Evolutionary conservation across 2,888 invertebrate species (phyloP).

Genomic region (Drosophila sordidula): DNA sequence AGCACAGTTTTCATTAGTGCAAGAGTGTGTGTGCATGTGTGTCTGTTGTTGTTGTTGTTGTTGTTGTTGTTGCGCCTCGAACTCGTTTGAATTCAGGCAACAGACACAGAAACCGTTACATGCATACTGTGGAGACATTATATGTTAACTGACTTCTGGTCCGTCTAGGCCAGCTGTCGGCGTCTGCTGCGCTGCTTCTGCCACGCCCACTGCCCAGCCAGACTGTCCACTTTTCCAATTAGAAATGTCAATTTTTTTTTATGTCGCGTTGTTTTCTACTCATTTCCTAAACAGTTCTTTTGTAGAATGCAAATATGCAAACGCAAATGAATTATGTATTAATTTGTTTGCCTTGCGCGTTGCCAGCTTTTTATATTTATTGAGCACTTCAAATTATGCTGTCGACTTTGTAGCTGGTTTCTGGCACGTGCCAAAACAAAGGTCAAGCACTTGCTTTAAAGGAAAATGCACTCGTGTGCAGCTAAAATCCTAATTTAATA

Average conservation of each 20-base stretch:
- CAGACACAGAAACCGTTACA: slow-evolving; percentile 66
- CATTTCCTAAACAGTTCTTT: slow-evolving; percentile 45
- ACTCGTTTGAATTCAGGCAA: slow-evolving; percentile 38
- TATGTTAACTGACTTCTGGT: slow-evolving; percentile 44
- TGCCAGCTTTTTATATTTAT: slow-evolving; percentile 15
- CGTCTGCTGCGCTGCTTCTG: background rate
- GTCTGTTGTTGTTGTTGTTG: background rate
- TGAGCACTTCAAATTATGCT: background rate
- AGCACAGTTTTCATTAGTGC: slow-evolving; percentile 24
- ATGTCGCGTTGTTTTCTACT: slow-evolving; percentile 45
- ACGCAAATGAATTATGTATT: slow-evolving; percentile 22
- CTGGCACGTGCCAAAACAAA: slow-evolving; percentile 8
- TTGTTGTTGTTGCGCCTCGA: slow-evolving; percentile 1
- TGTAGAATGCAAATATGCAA: slow-evolving; percentile 44
- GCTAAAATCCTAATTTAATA: too few relatives aligned
- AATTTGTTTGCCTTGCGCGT: slow-evolving; percentile 3
- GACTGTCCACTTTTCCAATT: slow-evolving; percentile 48
- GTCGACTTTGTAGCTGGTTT: slow-evolving; percentile 1
- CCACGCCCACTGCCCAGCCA: background rate
- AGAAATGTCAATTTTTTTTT: slow-evolving; percentile 39
- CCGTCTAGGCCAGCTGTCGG: background rate
- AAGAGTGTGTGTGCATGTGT: background rate
- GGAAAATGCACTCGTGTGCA: background rate
- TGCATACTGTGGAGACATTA: slow-evolving; percentile 63
- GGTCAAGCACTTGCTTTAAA: slow-evolving; percentile 9